These are phyloP conservation scores for Camptogramma bilineatum DNA, from an alignment of 2,888 invertebrate genomes.

Conservation along the genomic window DNA sequence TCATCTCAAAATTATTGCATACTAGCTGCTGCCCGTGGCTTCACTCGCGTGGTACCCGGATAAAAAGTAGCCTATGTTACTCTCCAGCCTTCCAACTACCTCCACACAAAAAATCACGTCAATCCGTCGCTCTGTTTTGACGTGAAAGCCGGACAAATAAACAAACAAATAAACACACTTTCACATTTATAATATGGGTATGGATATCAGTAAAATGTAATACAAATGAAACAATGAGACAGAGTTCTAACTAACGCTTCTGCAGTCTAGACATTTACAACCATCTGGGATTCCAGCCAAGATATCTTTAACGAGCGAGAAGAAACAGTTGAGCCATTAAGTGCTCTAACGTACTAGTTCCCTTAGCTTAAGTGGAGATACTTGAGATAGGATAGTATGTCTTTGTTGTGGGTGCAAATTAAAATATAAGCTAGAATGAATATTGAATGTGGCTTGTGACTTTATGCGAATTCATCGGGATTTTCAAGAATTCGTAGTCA, in stretches of 20 bases:
- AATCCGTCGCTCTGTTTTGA: no score
- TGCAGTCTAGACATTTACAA: conserved; percentile 33
- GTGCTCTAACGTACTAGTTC: conserved; percentile 13
- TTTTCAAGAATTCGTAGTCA: no score
- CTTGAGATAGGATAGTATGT: background rate
- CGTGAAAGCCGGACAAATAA: no score
- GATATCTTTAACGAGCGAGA: conserved; percentile 31
- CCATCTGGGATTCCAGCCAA: conserved; percentile 24
- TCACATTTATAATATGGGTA: no score
- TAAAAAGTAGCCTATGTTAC: no score
- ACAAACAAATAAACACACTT: no score
- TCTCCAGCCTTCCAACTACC: no score
- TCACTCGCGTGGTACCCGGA: no score
- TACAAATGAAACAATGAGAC: background rate
- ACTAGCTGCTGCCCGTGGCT: no score
- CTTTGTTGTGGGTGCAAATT: background rate
- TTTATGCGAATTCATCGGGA: no score
- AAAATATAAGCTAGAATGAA: background rate
- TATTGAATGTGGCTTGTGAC: background rate
- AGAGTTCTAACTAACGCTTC: background rate
- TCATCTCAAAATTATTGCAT: no score
- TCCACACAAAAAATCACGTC: no score
- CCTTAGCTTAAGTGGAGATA: background rate
- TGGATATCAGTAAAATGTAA: background rate
- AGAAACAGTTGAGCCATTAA: conserved; percentile 25